Conservation (phyloP, 1,140 invertebrate species). For the Ceratosolen fusciceps region DNA sequence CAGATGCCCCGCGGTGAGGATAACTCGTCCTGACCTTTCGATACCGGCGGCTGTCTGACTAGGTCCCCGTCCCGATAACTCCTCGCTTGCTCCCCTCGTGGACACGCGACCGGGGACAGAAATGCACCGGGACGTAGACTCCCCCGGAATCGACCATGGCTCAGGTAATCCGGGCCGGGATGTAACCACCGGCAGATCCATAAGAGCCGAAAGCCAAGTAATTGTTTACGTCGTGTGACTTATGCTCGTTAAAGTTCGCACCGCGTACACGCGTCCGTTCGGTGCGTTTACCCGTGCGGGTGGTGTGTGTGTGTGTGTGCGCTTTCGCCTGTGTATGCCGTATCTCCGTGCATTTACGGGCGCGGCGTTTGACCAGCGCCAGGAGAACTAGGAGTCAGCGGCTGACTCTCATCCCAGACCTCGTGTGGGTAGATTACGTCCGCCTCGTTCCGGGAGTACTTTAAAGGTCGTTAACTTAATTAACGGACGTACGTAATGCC, state of each 20-base stretch:
- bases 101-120: neutral
- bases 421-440: conserved; percentile 48
- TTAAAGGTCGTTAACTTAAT: conserved; percentile 66
- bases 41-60: neutral
- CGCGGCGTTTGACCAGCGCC: neutral
- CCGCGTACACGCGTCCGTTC: neutral
- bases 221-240: conserved; percentile 49
- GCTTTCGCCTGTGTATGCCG: neutral
- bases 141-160: neutral
- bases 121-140: no score
- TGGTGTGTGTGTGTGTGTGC: neutral
- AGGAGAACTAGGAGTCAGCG: no score
- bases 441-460: conserved; percentile 58
- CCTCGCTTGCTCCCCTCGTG: neutral
- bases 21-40: neutral
- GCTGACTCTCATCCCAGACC: neutral
- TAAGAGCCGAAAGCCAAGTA: conserved; percentile 34
- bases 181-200: no score
- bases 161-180: no score
- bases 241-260: conserved; percentile 46
- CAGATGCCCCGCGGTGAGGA: neutral
- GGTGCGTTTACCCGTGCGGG: neutral
- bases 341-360: neutral
- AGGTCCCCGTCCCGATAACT: no score
- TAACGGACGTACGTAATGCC: conserved; percentile 61